These are phyloP conservation scores for Anhinga anhinga DNA, from an alignment of 2,113 vertebrate species.

Conservation along the genomic window DNA sequence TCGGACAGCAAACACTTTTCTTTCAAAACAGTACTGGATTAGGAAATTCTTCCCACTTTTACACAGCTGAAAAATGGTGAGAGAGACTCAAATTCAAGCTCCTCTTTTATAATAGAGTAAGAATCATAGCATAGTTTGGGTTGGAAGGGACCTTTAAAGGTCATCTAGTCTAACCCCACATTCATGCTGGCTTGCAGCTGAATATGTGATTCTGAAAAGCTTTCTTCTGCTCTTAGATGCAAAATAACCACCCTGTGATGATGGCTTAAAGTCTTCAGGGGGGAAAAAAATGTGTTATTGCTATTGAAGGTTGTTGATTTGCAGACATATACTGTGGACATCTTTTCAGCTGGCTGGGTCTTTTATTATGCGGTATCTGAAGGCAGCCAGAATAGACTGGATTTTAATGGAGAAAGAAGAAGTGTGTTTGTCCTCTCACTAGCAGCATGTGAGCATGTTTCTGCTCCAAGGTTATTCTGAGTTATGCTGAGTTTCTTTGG, in stretches of 20 bases:
- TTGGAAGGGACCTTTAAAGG: neutral
- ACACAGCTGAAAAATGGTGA: neutral
- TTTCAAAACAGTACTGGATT: neutral
- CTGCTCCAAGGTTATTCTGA: neutral
- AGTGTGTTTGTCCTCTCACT: neutral
- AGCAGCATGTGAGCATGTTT: neutral
- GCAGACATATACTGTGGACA: conserved; percentile 94
- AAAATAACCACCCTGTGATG: neutral
- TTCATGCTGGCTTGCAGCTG: neutral
- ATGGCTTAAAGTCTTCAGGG: neutral
- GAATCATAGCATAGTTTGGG: neutral
- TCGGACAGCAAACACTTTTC: neutral
- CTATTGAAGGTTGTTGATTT: neutral
- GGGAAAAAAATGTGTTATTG: neutral
- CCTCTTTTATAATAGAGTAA: neutral
- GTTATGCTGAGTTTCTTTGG: neutral
- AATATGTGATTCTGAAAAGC: neutral
- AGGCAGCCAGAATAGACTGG: conserved; percentile 67
- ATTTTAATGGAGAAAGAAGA: neutral
- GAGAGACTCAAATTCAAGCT: neutral
- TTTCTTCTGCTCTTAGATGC: neutral
- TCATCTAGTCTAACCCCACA: neutral
- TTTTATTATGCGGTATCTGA: conserved; percentile 95
- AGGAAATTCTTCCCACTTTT: neutral
- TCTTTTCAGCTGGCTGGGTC: conserved; percentile 98